These are phyloP conservation scores for Saxidomus purpurata DNA, from an alignment of 1,140 invertebrate species.

Conservation along the genomic window DNA sequence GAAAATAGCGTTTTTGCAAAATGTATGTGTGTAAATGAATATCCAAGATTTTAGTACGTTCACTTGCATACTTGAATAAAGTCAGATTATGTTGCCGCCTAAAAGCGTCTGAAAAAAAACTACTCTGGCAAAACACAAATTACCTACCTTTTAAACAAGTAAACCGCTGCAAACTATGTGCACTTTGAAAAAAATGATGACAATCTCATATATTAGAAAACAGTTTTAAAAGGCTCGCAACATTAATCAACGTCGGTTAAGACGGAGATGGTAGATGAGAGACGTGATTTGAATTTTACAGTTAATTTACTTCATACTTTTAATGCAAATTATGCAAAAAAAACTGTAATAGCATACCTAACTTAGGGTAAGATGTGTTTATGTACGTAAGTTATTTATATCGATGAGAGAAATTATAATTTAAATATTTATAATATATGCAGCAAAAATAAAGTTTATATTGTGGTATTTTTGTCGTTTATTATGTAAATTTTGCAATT, in stretches of 20 bases:
- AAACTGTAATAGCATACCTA: not conserved
- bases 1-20: too few relatives aligned
- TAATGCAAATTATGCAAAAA: not conserved
- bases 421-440: too few relatives aligned
- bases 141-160: too few relatives aligned
- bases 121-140: too few relatives aligned
- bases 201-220: not conserved
- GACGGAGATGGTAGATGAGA: not conserved
- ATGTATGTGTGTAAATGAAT: not conserved
- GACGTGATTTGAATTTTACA: conserved; percentile 29
- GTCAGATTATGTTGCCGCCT: too few relatives aligned
- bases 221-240: not conserved
- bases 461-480: too few relatives aligned
- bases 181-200: not conserved
- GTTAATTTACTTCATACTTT: not conserved
- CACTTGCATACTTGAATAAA: not conserved
- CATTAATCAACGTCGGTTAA: conserved; percentile 6
- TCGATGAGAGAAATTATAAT: not conserved
- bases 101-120: too few relatives aligned
- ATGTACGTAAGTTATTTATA: not conserved
- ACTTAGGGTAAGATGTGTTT: not conserved
- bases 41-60: not conserved
- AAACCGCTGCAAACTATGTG: too few relatives aligned
- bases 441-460: too few relatives aligned
- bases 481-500: not conserved